These are phyloP conservation scores for Triops longicaudatus DNA, from an alignment of 1,140 invertebrate species.

Conservation along the genomic window DNA sequence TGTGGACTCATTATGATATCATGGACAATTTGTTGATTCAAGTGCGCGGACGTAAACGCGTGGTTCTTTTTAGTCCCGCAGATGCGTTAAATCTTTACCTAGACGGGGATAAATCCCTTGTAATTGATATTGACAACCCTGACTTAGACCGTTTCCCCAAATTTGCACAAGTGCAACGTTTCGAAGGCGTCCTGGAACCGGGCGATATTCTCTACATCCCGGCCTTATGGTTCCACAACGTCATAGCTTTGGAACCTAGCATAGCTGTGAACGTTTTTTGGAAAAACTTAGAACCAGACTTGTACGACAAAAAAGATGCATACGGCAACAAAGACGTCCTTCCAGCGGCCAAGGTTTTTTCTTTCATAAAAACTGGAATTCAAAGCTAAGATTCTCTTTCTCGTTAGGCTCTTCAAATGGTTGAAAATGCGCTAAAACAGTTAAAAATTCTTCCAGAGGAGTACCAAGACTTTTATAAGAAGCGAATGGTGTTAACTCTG, in stretches of 20 bases:
- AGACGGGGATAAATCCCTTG: constrained; percentile 50
- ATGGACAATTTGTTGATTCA: constrained; percentile 54
- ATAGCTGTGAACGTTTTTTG: constrained; percentile 54
- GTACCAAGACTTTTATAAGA: constrained; percentile 47
- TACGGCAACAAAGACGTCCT: constrained; percentile 51
- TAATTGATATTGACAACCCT: constrained; percentile 49
- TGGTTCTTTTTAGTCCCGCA: constrained; percentile 46
- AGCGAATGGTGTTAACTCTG: constrained; percentile 38
- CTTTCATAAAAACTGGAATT: not conserved
- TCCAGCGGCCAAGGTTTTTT: constrained; percentile 39
- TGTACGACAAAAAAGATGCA: constrained; percentile 49
- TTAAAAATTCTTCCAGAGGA: constrained; percentile 44
- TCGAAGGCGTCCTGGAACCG: constrained; percentile 43
- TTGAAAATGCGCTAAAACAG: constrained; percentile 44
- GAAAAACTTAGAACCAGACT: constrained; percentile 42
- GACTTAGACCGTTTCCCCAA: constrained; percentile 44
- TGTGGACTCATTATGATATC: constrained; percentile 58
- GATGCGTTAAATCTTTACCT: constrained; percentile 49
- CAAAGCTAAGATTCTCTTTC: constrained; percentile 24
- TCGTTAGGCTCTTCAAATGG: constrained; percentile 40
- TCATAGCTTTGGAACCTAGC: constrained; percentile 44
- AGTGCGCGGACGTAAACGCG: constrained; percentile 45
- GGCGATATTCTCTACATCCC: constrained; percentile 55
- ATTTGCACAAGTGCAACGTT: constrained; percentile 40
- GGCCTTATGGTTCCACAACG: constrained; percentile 55